Evolutionary conservation across 2,888 invertebrate species (phyloP), one percentile per base, ranked within the genome.

Genomic region (Netelia virgata): DNA sequence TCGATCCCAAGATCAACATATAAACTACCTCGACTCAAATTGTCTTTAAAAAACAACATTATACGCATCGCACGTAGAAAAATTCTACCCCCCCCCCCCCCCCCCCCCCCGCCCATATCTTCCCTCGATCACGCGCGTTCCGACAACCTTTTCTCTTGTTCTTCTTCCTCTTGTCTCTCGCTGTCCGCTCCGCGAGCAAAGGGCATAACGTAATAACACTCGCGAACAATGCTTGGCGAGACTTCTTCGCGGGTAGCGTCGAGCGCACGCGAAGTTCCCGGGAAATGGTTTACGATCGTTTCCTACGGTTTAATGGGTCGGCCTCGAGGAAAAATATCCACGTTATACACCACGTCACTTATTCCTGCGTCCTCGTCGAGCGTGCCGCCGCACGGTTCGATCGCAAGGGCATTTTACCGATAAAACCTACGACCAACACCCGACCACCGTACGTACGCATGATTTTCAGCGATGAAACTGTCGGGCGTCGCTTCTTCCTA

Each of bases 221-320:
- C 8, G 47, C 28, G 47, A 73, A 66, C 79, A 66, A 66, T 53
- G 61, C 72, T 18, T 18, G 73, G n/a, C 14, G 74, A 68, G 74
- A 69, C 61, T 80, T 69, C 57, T 59, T 74, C 50, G 50, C 16
- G n/a, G 28, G 74, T 53, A 47, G 74, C 66, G 74, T 23, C 50
- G 50, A 74, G 14, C 47, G 9, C 80, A 80, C 80, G 79, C 79
- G 66, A 28, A 74, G 59, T 80, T 80, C 80, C 61, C 68, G 80
- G 80, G 74, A 80, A 80, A 80, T 80, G 50, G 80, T 80, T 80
- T 80, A 80, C 80, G 68, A 68, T 68, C 80, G 74, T 80, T 80
- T 80, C 80, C 68, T 80, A 11, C 68, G 68, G 68, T 74, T 74
- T 80, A 80, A 74, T 80, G 80, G 68, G 55, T 28, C 50, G 50